These are phyloP conservation scores for Cololabis saira DNA, from an alignment of 2,113 vertebrate genomes.

Conservation along the genomic window DNA sequence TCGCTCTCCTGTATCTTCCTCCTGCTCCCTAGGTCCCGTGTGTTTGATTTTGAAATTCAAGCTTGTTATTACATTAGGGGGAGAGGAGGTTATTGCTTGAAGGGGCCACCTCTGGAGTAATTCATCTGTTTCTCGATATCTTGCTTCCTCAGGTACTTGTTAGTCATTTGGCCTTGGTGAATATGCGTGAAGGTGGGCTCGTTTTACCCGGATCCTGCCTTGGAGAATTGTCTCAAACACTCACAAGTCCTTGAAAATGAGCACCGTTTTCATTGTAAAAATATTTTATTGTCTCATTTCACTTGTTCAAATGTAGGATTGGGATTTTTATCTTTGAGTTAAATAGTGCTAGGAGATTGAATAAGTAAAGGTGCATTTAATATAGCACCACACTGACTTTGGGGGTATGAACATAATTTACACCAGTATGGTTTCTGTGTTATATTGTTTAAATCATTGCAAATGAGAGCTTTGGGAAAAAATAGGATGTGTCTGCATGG, in stretches of 20 bases:
- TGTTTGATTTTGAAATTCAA: constrained; percentile 70
- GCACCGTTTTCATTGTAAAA: not conserved
- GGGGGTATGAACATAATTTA: constrained; percentile 48
- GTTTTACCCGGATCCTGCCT: not conserved
- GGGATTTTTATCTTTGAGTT: constrained; percentile 29
- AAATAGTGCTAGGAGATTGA: constrained; percentile 55
- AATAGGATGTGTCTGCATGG: constrained; percentile 13
- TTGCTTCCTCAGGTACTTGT: not conserved
- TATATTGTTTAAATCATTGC: constrained; percentile 59
- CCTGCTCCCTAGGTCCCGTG: not conserved
- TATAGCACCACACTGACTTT: constrained; percentile 37
- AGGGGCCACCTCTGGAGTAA: constrained; percentile 47
- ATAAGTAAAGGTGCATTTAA: constrained; percentile 35
- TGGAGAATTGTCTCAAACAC: not conserved
- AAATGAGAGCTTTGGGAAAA: constrained; percentile 48
- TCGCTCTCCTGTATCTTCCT: not conserved
- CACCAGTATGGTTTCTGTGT: constrained; percentile 28
- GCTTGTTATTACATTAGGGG: constrained; percentile 75
- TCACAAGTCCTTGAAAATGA: not conserved
- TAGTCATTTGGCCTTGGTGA: not conserved
- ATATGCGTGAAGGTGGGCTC: not conserved
- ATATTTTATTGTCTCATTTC: not conserved
- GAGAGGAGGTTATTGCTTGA: constrained; percentile 74
- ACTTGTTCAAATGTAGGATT: constrained; percentile 6
- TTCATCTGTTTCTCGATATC: constrained; percentile 39